Evolutionary conservation across 2,113 vertebrate genomes (phyloP).

Genomic region (Cryptomyrus ogoouensis): DNA sequence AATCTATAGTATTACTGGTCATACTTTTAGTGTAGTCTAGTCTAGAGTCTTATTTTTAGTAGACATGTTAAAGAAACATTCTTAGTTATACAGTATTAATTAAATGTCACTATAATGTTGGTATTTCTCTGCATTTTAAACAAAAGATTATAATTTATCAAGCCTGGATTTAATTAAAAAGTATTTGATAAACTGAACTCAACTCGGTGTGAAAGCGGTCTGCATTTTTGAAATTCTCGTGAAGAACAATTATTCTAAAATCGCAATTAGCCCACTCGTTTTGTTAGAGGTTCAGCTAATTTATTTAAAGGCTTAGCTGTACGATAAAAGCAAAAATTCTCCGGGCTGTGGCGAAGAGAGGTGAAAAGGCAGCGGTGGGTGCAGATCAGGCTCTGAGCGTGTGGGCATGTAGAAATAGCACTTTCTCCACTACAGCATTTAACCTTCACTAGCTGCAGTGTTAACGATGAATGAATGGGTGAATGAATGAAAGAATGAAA

Average conservation of each 20-base stretch:
- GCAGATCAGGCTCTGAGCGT: background rate
- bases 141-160: slow-evolving; percentile 4
- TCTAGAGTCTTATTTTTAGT: background rate
- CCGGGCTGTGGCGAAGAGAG: background rate
- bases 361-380: background rate
- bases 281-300: slow-evolving; percentile 38
- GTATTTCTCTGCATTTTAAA: background rate
- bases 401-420: background rate
- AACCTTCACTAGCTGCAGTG: background rate
- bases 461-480: background rate
- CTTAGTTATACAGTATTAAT: background rate
- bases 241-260: slow-evolving; percentile 38
- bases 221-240: slow-evolving; percentile 20
- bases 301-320: slow-evolving; percentile 19
- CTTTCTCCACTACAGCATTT: background rate
- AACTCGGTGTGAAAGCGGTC: slow-evolving; percentile 17
- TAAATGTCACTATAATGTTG: background rate
- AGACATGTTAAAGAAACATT: background rate
- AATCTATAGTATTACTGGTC: background rate
- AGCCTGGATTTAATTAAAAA: background rate
- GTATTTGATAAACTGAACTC: slow-evolving; percentile 21
- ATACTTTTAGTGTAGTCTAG: background rate
- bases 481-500: background rate
- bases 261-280: slow-evolving; percentile 45
- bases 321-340: slow-evolving; percentile 13